phyloP scores from a whole-genome alignment of 92 coral and sea anemone genomes.

The Parazoanthus swiftii region DNA sequence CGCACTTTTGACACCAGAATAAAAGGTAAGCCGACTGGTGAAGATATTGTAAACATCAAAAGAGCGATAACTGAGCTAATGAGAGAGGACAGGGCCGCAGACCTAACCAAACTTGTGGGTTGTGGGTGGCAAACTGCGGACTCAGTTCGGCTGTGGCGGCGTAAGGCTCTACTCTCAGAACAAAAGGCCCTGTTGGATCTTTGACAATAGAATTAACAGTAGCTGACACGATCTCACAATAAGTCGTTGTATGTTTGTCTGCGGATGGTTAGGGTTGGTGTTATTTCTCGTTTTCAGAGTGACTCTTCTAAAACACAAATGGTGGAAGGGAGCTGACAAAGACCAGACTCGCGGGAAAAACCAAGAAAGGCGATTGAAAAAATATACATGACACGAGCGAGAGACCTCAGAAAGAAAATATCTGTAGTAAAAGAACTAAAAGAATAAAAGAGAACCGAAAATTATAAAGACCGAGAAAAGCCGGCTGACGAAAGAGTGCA shows the following conservation, averaged over 20 bases:
- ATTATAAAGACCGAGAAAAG: not conserved
- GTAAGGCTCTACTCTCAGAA: no score
- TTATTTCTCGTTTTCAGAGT: no score
- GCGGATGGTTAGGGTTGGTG: no score
- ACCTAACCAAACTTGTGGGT: not conserved
- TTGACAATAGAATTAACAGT: no score
- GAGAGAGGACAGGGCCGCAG: not conserved
- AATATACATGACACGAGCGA: not conserved
- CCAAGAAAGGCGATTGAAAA: no score
- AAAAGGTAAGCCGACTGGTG: not conserved
- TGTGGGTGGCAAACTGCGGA: constrained; percentile 17
- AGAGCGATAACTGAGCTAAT: not conserved
- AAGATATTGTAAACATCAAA: not conserved
- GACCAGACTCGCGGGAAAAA: no score
- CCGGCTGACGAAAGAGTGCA: not conserved
- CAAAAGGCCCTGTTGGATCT: no score
- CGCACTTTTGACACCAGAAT: not conserved
- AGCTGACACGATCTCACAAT: no score
- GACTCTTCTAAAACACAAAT: no score
- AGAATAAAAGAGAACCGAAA: not conserved
- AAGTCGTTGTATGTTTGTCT: no score
- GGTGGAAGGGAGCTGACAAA: no score
- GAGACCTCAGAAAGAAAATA: not conserved
- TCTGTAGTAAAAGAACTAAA: not conserved
- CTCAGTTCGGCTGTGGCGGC: not conserved